These are phyloP conservation scores for Sminthurinus aureus DNA, from an alignment of 2,888 invertebrate species.

Conservation along the genomic window DNA sequence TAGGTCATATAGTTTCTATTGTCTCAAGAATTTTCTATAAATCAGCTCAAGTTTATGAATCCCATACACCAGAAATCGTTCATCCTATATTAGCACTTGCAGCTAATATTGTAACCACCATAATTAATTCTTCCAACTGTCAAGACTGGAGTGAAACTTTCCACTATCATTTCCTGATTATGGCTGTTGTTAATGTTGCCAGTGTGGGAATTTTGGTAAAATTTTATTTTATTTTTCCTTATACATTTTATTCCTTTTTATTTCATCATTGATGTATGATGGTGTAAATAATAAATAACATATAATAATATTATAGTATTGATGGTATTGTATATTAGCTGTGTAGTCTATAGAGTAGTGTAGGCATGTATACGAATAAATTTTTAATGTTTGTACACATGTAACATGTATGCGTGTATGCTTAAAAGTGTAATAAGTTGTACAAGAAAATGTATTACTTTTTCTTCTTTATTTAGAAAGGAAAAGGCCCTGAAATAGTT, in stretches of 20 bases:
- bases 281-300: neutral
- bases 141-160: conserved; percentile 45
- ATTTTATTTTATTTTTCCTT: neutral
- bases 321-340: neutral
- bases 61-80: conserved; percentile 36
- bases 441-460: too few species aligned
- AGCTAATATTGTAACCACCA: conserved; percentile 44
- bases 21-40: conserved; percentile 48
- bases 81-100: conserved; percentile 46
- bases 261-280: too few species aligned
- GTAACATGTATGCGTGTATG: too few species aligned
- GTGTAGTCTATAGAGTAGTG: too few species aligned
- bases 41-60: conserved; percentile 43
- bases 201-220: conserved; percentile 49
- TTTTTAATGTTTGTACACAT: too few species aligned
- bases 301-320: neutral
- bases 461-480: conserved; percentile 35
- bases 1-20: conserved; percentile 51
- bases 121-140: conserved; percentile 46
- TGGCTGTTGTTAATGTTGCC: conserved; percentile 46
- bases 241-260: too few species aligned
- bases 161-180: conserved; percentile 43
- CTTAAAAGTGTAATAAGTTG: too few species aligned
- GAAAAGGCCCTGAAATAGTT: conserved; percentile 50
- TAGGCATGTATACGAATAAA: too few species aligned